Conservation (phyloP, 1,140 invertebrate genomes). For the Diuraphis noxia region DNA sequence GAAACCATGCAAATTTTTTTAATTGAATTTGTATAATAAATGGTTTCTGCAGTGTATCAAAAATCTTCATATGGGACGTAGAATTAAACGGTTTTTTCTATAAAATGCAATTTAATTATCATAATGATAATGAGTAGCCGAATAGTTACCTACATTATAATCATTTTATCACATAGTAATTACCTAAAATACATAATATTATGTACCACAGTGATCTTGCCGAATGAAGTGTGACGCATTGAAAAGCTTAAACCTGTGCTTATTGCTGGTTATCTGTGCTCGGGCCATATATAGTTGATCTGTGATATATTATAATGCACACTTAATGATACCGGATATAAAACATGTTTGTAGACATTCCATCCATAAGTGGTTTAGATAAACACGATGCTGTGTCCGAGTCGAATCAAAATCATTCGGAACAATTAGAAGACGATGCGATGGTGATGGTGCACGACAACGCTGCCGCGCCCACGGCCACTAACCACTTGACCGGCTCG, state of each 20-base stretch:
- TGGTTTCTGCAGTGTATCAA: not conserved
- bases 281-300: not conserved
- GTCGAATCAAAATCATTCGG: conserved; percentile 39
- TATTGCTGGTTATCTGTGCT: not conserved
- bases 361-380: conserved; percentile 28
- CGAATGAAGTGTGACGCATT: not conserved
- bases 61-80: not conserved
- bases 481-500: conserved; percentile 26
- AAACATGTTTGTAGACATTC: conserved; percentile 21
- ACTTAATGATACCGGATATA: not conserved
- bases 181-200: not conserved
- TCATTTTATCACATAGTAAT: not conserved
- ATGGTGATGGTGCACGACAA: not conserved
- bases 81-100: not conserved
- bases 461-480: not conserved
- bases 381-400: conserved; percentile 17
- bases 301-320: not conserved
- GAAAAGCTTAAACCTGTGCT: too few species aligned
- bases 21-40: not conserved
- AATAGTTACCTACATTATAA: too few species aligned
- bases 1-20: not conserved
- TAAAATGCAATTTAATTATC: too few species aligned
- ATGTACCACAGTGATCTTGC: not conserved
- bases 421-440: conserved; percentile 32
- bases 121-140: too few species aligned